Conservation (phyloP, 2,888 invertebrate genomes). For the Cryptocheilus praepositus region DNA sequence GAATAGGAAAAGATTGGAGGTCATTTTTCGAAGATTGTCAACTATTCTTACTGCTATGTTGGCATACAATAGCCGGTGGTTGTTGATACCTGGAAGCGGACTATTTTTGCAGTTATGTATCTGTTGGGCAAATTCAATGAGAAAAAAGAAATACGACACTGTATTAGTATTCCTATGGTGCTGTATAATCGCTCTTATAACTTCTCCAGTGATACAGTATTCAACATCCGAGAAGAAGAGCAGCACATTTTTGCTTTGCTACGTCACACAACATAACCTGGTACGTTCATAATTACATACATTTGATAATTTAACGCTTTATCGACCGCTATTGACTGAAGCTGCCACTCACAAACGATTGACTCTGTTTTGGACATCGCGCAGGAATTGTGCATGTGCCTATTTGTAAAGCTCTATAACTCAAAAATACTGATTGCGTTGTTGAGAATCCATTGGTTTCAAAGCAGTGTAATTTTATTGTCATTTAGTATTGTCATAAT, state of each 20-base stretch:
- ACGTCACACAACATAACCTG: conserved; percentile 60
- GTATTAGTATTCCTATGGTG: conserved; percentile 65
- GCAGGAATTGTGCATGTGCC: no score
- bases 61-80: conserved; percentile 54
- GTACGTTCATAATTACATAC: no score
- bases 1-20: conserved; percentile 59
- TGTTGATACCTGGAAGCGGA: conserved; percentile 62
- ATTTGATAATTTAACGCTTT: no score
- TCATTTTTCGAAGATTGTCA: conserved; percentile 57
- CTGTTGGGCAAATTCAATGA: conserved; percentile 43
- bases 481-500: no score
- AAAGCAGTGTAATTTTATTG: no score
- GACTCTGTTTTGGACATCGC: no score
- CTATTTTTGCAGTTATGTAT: conserved; percentile 61
- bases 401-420: no score
- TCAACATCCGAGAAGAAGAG: conserved; percentile 44
- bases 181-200: conserved; percentile 55
- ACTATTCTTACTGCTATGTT: conserved; percentile 56
- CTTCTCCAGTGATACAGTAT: conserved; percentile 53
- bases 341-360: no score
- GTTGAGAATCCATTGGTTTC: no score
- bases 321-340: no score
- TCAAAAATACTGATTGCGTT: no score
- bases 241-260: conserved; percentile 50
- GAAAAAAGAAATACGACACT: conserved; percentile 51